These are phyloP conservation scores for Cephus sareptanus DNA, from an alignment of 2,888 invertebrate species.

Conservation along the genomic window DNA sequence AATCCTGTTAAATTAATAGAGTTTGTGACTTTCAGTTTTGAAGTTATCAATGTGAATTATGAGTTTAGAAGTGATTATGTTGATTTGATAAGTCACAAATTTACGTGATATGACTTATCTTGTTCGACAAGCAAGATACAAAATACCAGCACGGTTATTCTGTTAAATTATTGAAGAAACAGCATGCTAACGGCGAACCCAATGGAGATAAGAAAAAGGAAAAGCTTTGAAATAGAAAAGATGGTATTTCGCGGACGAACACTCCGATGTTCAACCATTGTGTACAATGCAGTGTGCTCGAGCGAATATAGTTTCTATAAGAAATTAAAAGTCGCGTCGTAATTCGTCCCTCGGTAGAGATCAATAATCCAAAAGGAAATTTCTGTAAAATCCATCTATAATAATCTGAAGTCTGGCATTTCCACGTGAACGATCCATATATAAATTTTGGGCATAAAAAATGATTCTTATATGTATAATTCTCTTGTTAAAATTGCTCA, in stretches of 20 bases:
- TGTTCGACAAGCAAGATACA: background rate
- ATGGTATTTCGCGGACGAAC: slow-evolving; percentile 23
- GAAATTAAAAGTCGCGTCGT: slow-evolving; percentile 8
- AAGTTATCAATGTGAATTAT: background rate
- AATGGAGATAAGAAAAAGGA: slow-evolving; percentile 12
- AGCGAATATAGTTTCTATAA: background rate
- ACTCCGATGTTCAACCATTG: slow-evolving; percentile 15
- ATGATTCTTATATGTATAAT: no score
- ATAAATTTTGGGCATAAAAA: background rate
- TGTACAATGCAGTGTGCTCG: slow-evolving; percentile 11
- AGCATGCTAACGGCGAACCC: slow-evolving; percentile 14
- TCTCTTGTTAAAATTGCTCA: no score
- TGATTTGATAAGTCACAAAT: background rate
- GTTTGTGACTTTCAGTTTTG: background rate
- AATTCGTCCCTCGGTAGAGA: background rate
- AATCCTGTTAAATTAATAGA: no score
- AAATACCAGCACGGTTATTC: slow-evolving; percentile 17
- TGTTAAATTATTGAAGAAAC: slow-evolving; percentile 38
- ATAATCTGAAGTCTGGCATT: no score
- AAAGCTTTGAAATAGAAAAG: slow-evolving; percentile 12
- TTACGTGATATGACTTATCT: background rate
- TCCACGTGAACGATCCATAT: background rate
- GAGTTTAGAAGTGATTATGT: background rate
- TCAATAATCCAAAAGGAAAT: background rate
- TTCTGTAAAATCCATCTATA: background rate